Base-by-base conservation (phyloP, 2,888 invertebrate species). In the Caenorhabditis uteleia region DNA sequence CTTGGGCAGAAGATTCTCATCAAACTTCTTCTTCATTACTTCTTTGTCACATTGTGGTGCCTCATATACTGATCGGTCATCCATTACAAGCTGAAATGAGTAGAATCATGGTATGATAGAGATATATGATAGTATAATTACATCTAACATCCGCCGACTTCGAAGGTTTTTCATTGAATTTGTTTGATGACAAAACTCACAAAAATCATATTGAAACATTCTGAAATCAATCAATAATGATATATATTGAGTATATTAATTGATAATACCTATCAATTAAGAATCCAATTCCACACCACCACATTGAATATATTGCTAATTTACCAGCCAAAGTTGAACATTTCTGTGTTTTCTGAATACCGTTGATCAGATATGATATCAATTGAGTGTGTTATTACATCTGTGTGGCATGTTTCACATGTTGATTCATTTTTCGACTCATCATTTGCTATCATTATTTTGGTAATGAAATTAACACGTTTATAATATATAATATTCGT, bases 221-320 rank as follows among this genome's bases (percentile, higher is more conserved):
- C 58, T 58, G 29, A 1, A 38, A 21, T n/a, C n/a, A n/a, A 26
- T 29, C 29, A 12, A 12, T 12, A 8, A 6, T 29, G 7, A 29
- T 8, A 29, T 6, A 12, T 8, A 8, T 12, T 29, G 29, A 34
- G n/a, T 12, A 49, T 10, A 39, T 18, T 6, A 27, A 44, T 21
- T 14, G 20, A 34, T 23, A n/a, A n/a, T 21, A 5, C 20, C 14
- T 54, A 34, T 40, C 39, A 42, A 61, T 34, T 12, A 55, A 23
- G 34, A 54, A 36, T 20, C 60, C 60, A 1, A 61, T 27, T 1
- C 54, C 54, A 45, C 54, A 46, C 60, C 60, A 61, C 54, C 54
- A 61, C 20, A 60, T 39, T 12, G 47, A 53, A 18, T 61, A 61
- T 5, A 55, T 29, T 40, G 60, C 54, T 2, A 61, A 18, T 16